Evolutionary conservation across 1,140 invertebrate genomes (phyloP), one percentile per base, ranked within the genome.

Genomic region (Sitophilus oryzae): DNA sequence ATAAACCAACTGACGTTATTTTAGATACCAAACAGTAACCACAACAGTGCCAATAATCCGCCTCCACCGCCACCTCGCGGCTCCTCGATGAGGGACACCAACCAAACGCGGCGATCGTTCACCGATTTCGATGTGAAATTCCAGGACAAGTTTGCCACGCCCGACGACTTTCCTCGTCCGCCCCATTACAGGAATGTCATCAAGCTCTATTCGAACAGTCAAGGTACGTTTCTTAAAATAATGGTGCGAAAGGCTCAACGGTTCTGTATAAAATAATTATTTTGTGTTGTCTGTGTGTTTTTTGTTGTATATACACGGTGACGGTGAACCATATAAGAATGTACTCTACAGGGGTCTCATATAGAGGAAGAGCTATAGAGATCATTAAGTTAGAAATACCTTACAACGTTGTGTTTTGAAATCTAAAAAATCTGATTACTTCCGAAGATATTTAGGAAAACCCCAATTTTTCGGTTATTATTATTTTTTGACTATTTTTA

Each of bases 31-130:
- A 53, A 36, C 11, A 50, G 20, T 25, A 58, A 53, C 15, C 50
- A 48, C 34, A 36, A 21, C 34, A 37, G 25, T 34, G 45, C 42
- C 19, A 52, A 40, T 47, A 58, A 57, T 20, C 66, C 69, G 3
- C 69, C 69, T 2, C 62, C 67, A 3, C 69, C 69, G 9, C 69
- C 69, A 10, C 69, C 67, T 14, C 49, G 68, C 11, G 56, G 65
- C 50, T 71, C 67, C 1, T 69, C 66, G 9, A 71, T 70, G 60
- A 58, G 62, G 19, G 64, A 65, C 34, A 38, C 25, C 20, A 55
- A 44, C 9, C n/a, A 48, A 9, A 23, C 52, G 21, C 22, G 53
- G 9, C 51, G 41, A 35, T 21, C 50, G 19, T 40, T 19, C 2
- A 16, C 52, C 4, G 64, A 68, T 55, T 63, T 69, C 8, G 67